These are phyloP conservation scores for Urocyon cinereoargenteus DNA, from an alignment of 2,797 vertebrate species.

Conservation along the genomic window DNA sequence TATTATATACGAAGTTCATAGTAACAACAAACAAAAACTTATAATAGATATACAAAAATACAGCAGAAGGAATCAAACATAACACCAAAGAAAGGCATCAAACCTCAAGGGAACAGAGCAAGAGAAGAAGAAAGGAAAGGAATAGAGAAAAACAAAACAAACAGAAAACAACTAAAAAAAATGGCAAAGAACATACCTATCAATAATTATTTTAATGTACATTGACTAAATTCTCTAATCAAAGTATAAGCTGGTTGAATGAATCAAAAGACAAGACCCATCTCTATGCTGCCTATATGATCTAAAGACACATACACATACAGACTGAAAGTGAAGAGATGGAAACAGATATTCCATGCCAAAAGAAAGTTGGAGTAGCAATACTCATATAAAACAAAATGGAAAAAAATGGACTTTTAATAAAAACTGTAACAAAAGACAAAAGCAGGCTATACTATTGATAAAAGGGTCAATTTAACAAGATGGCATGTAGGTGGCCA, in stretches of 20 bases:
- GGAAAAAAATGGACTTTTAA: no score
- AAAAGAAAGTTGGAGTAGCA: neutral
- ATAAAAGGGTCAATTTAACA: neutral
- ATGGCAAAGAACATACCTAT: neutral
- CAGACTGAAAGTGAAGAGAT: neutral
- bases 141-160: neutral
- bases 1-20: neutral
- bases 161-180: neutral
- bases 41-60: neutral
- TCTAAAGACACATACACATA: neutral
- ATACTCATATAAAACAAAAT: neutral
- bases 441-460: neutral
- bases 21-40: neutral
- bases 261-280: neutral
- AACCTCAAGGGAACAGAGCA: neutral
- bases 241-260: neutral
- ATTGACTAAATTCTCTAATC: neutral
- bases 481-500: neutral
- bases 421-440: neutral
- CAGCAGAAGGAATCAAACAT: neutral
- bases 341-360: neutral
- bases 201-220: neutral
- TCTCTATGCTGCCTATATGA: neutral
- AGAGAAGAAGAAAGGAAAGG: neutral
- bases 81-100: neutral